phyloP scores from a whole-genome alignment of 2,888 invertebrate species.

The Drosophila mulleri region DNA sequence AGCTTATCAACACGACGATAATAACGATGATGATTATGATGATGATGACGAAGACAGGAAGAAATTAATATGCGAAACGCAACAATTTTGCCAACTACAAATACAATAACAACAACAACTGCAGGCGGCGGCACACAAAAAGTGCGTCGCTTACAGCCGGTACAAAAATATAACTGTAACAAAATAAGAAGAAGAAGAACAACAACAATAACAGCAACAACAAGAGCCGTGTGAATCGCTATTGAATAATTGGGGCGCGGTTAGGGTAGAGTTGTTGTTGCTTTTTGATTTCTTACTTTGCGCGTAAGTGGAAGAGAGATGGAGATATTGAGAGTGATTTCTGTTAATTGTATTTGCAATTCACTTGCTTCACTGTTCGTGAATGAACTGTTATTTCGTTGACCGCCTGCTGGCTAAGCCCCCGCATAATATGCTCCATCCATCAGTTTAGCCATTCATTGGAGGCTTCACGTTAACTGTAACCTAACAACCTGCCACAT shows the following conservation, averaged over 20 bases:
- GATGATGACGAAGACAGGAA: slow-evolving; percentile 61
- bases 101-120: slow-evolving; percentile 33
- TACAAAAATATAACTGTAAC: slow-evolving; percentile 43
- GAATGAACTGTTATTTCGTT: slow-evolving; percentile 19
- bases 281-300: neutral
- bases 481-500: slow-evolving; percentile 77
- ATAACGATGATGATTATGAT: slow-evolving; percentile 35
- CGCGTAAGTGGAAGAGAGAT: neutral
- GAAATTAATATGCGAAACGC: slow-evolving; percentile 81
- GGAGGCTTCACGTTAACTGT: slow-evolving; percentile 46
- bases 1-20: slow-evolving; percentile 39
- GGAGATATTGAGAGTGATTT: neutral
- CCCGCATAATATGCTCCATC: slow-evolving; percentile 59
- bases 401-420: slow-evolving; percentile 44
- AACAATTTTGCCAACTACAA: slow-evolving; percentile 79
- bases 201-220: too few species aligned
- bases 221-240: slow-evolving; percentile 34
- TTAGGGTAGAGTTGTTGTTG: slow-evolving; percentile 18
- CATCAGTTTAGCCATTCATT: slow-evolving; percentile 56
- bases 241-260: slow-evolving; percentile 65
- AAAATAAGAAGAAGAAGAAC: slow-evolving; percentile 23
- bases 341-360: slow-evolving; percentile 7
- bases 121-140: slow-evolving; percentile 39
- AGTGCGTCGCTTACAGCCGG: slow-evolving; percentile 68
- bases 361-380: neutral